Conservation (phyloP, 2,888 invertebrate species). For the Acholoe squamosa region DNA sequence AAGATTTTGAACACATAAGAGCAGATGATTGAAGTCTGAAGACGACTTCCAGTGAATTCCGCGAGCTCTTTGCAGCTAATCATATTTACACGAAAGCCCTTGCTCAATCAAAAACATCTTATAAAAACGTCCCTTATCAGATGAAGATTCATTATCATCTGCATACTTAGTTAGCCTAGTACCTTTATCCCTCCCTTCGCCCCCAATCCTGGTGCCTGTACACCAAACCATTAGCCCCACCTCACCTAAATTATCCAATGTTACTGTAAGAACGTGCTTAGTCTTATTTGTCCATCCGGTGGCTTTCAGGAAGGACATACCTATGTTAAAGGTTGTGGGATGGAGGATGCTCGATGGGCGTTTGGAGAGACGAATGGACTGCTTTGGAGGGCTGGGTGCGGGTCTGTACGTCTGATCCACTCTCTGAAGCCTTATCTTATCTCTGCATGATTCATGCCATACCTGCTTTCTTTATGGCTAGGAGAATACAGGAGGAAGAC, state of each 20-base stretch:
- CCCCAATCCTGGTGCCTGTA: no score
- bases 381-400: neutral
- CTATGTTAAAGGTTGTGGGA: neutral
- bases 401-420: no score
- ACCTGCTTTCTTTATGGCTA: neutral
- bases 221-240: no score
- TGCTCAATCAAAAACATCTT: neutral
- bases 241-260: no score
- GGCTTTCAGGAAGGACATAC: no score
- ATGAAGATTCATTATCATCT: neutral
- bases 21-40: neutral
- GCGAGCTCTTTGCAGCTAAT: neutral
- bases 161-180: neutral
- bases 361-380: neutral
- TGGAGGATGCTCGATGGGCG: neutral
- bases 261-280: no score
- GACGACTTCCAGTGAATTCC: neutral
- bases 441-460: slow-evolving; percentile 26
- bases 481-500: neutral
- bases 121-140: neutral
- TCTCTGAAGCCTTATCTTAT: slow-evolving; percentile 16
- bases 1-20: neutral
- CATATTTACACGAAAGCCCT: neutral
- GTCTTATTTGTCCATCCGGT: no score
- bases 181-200: no score